Base-by-base conservation (phyloP, 2,797 vertebrate genomes). In the Amblyopsis hoosieri region DNA sequence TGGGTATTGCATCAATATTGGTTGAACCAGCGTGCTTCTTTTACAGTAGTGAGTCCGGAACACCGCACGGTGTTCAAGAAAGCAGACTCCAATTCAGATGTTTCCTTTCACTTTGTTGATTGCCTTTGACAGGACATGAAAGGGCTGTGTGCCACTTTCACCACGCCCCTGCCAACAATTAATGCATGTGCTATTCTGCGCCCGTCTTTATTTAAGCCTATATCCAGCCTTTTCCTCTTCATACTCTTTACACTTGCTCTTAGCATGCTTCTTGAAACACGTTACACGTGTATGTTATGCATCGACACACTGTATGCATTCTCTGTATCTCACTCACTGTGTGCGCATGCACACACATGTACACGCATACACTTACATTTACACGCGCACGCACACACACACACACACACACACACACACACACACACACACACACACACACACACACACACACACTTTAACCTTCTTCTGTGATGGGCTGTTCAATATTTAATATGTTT, bases 401-500 rank as follows among this genome's bases (percentile, higher is more conserved):
- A 31, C 58, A 59, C 46, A n/a, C 37, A 11, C 37, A 15, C 37
- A 57, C 13, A 17, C 57, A 57, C 57, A 49, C n/a, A 49, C 58
- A 59, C 46, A 46, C 47, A 50, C 12, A n/a, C 62, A 45, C 49
- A 54, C 37, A 33, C 12, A 50, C 3, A 37, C 54, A 6, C 52
- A 14, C 45, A n/a, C 60, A 17, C 56, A 61, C 45, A 64, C 69
- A 72, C 63, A 68, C 60, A 54, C 15, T 8, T 12, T 13, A 58
- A 58, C 52, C 62, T 71, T 73, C 62, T 55, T 71, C 75, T 46
- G 57, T 86, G 91, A 88, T 85, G 80, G 80, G 61, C 54, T 85
- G 83, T 80, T 92, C 65, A 84, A 92, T 90, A 72, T 91, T 92
- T 90, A 81, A 91, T 89, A 69, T 89, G 90, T 90, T 91, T 93